Conservation (phyloP, 2,113 vertebrate species). For the Upupa epops region DNA sequence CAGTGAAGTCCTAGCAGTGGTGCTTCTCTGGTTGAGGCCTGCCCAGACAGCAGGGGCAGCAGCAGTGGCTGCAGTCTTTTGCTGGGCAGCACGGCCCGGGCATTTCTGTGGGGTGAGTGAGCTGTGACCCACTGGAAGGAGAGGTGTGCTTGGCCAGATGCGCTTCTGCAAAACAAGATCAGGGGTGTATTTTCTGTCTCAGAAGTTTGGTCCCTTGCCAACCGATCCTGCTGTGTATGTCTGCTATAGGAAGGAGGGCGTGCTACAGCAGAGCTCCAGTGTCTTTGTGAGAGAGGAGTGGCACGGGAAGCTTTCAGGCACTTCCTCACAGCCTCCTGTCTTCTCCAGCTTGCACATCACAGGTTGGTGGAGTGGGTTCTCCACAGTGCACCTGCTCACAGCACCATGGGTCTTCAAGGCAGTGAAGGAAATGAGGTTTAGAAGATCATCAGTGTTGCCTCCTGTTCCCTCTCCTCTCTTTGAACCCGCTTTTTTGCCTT, state of each 20-base stretch:
- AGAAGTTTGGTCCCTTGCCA: fast-evolving
- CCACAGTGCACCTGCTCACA: fast-evolving
- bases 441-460: fast-evolving
- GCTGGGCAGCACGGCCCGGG: not conserved
- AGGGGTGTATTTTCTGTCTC: not conserved
- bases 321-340: not conserved
- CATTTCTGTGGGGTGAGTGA: not conserved
- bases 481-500: not conserved
- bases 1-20: not conserved
- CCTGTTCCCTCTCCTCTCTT: not conserved
- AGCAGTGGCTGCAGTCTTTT: not conserved
- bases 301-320: fast-evolving
- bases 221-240: fast-evolving
- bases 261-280: fast-evolving
- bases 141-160: fast-evolving
- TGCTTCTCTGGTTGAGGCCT: fast-evolving
- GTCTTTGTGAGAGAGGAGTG: not conserved
- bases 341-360: fast-evolving
- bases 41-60: not conserved
- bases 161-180: not conserved
- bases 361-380: not conserved
- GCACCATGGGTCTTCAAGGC: fast-evolving
- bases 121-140: not conserved
- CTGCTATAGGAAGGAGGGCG: not conserved
- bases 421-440: no score